Evolutionary conservation across 2,797 vertebrate species (phyloP), one percentile per base, ranked within the genome.

Genomic region (Chrysocyon brachyurus): DNA sequence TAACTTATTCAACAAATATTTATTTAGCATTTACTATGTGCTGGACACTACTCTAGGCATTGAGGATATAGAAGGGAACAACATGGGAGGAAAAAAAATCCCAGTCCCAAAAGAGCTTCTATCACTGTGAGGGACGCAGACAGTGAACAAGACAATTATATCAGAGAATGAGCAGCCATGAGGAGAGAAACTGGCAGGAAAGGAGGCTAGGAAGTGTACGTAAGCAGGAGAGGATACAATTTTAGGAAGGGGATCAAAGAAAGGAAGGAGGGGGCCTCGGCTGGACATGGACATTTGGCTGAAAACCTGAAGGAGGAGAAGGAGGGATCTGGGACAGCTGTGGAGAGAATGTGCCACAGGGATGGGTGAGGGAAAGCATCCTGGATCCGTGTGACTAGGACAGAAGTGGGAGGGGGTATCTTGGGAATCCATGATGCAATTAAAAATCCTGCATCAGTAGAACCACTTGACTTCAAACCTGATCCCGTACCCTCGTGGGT

Each of bases 21-120:
- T 94, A 78, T 28, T 93, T 84, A 91, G 59, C 17, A 40, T 78
- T 87, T 96, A 81, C 21, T 84, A 90, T 21, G 24, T 72, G 36
- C 12, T 36, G 81, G 95, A 73, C 17, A 66, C 19, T 40, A 28
- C 22, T 88, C 36, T 36, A 63, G 59, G 22, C n/a, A 54, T 28
- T 61, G 57, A 52, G 36, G 49, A 91, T 26, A 54, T 46, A 75
- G 26, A 83, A 90, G 49, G 36, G 28, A 95, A 92, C 4, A n/a
- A 64, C 63, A 73, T 0, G n/a, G 22, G 21, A 14, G 12, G 3
- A n/a, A 26, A 46, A 78, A 61, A 70, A 72, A 22, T 4, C 4
- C 26, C 10, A 46, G n/a, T 93, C 24, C 49, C 16, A 9, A 46
- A 77, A 85, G 89, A 72, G 28, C 49, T 93, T 70, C 19, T 5